Base-by-base conservation (phyloP, 2,797 vertebrate genomes). In the Choloepus didactylus region DNA sequence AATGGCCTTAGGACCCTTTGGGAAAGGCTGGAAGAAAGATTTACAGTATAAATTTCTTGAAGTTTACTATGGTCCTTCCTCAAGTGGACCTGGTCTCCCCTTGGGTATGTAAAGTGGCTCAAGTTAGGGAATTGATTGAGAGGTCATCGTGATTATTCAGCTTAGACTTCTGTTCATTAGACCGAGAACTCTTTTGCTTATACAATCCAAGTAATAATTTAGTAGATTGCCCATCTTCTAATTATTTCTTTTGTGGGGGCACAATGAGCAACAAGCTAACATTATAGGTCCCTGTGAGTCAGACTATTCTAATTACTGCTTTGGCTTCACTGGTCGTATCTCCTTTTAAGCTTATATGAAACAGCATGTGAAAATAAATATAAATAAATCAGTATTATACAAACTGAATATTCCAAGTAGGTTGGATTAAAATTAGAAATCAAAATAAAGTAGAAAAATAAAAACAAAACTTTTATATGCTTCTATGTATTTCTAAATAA, bases 291-390 rank as follows among this genome's bases (percentile, higher is more conserved):
- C 79, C 35, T 14, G 44, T 12, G 35, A 56, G 18, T n/a, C 5
- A 85, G 18, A 77, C 21, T 64, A 88, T 72, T 64, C 29, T 64
- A 29, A 44, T 77, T 54, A 29, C 60, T 91, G 56, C 29, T 64
- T 75, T 91, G 76, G 11, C 29, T 60, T 82, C n/a, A 6, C 14
- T 86, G 19, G 62, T 76, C 25, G 5, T 83, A 9, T 67, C 73
- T 51, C 35, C 69, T 70, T 79, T 88, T 21, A 81, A 60, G 3
- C 12, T 80, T 44, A 80, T n/a, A 7, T 51, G 49, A 41, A 73
- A 73, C 19, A 91, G 85, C 66, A 62, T 59, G 44, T 72, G 41
- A 69, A 89, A 93, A 73, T 60, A 75, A 75, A 60, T 60, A 51
- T 51, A 85, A 64, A 35, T 35, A 25, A 85, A 60, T 80, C 16